Percentiles rank a stretch among this genome's conserved stretches.
Conservation (phyloP, 1,140 invertebrate genomes). For the Oryctes rhinoceros region DNA sequence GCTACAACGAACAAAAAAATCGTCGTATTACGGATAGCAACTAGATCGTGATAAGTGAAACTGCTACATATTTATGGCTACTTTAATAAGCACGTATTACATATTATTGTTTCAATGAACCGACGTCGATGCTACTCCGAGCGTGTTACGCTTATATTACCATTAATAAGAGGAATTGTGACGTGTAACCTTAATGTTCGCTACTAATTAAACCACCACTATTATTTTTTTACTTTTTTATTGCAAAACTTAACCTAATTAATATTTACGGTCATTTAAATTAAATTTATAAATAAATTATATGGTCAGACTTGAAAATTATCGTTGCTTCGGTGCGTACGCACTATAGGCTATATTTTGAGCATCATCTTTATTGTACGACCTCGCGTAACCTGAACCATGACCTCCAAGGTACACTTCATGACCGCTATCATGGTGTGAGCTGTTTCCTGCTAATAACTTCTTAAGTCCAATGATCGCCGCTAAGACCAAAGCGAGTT, state of each 20-base stretch:
- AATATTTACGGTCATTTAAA: conserved; percentile 24
- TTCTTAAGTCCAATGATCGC: conserved; percentile 86
- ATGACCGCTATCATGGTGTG: conserved; percentile 65
- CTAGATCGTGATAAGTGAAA: conserved; percentile 31
- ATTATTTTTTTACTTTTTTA: conserved; percentile 24
- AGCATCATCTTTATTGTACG: conserved; percentile 67
- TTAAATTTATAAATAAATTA: conserved; percentile 41
- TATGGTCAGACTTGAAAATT: conserved; percentile 32
- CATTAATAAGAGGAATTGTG: neutral
- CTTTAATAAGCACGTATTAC: neutral
- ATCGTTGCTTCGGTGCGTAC: conserved; percentile 61
- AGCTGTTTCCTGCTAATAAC: conserved; percentile 70
- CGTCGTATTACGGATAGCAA: neutral
- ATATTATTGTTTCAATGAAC: neutral
- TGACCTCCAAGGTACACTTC: conserved; percentile 76
- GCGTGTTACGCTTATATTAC: neutral
- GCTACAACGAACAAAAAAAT: neutral
- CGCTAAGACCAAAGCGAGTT: conserved; percentile 80
- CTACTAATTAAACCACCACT: neutral
- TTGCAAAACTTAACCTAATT: conserved; percentile 28
- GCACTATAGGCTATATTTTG: conserved; percentile 71
- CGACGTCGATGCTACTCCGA: neutral
- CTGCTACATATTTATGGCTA: neutral
- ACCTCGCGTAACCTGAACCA: conserved; percentile 75
- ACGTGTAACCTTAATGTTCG: neutral